Conservation (phyloP, 64 coral and sea anemone species). For the Stichodactyla helianthus region DNA sequence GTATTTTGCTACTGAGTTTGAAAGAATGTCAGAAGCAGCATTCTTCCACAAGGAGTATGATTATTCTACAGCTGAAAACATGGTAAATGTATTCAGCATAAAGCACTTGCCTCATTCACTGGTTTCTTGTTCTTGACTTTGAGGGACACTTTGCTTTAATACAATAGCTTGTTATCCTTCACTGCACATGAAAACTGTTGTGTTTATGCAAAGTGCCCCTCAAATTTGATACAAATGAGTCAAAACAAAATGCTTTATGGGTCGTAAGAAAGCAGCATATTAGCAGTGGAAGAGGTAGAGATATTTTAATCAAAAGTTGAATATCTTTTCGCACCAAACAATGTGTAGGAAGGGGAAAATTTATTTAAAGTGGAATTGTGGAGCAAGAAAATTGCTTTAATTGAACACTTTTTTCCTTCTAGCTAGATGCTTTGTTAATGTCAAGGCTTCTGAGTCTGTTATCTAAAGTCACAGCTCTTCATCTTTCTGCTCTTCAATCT, state of each 20-base stretch:
- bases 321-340: too few relatives aligned
- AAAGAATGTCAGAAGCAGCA: neutral
- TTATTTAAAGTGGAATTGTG: neutral
- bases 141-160: too few relatives aligned
- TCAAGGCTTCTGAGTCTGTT: constrained; percentile 2
- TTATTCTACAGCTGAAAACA: neutral
- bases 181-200: too few relatives aligned
- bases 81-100: neutral
- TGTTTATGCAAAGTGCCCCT: too few relatives aligned
- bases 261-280: too few relatives aligned
- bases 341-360: neutral
- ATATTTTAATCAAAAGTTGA: too few relatives aligned
- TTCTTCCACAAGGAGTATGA: neutral
- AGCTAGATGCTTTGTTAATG: constrained; percentile 18
- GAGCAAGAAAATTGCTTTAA: neutral
- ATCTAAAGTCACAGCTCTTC: neutral
- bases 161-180: too few relatives aligned
- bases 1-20: neutral
- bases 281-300: too few relatives aligned
- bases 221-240: too few relatives aligned
- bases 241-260: too few relatives aligned
- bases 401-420: neutral
- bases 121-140: too few relatives aligned
- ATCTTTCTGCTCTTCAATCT: neutral
- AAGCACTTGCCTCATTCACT: too few relatives aligned